These are phyloP conservation scores for Fregetta grallaria DNA, from an alignment of 2,113 vertebrate species.

Conservation along the genomic window DNA sequence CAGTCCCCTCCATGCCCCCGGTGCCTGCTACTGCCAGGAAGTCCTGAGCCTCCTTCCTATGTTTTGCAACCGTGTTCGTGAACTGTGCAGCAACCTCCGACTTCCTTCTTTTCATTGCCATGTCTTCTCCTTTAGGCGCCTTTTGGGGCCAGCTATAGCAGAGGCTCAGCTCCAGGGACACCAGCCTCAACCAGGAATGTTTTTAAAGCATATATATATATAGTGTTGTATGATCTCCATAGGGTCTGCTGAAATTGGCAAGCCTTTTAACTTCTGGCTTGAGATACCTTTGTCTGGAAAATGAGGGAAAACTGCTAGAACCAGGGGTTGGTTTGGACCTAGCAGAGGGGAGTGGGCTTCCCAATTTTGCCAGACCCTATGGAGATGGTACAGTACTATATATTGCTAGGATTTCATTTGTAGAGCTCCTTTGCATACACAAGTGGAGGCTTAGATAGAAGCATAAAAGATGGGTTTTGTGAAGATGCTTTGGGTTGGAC, in stretches of 20 bases:
- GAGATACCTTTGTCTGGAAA: not conserved
- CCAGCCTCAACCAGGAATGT: not conserved
- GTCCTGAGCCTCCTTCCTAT: not conserved
- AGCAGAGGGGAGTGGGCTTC: not conserved
- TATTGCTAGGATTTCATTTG: not conserved
- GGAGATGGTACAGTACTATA: not conserved
- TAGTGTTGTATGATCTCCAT: not conserved
- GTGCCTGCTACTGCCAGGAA: not conserved
- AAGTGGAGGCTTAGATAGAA: not conserved
- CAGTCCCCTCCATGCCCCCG: accelerated
- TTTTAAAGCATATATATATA: not conserved
- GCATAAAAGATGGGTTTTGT: not conserved
- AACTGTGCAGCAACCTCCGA: not conserved
- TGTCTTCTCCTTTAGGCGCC: not conserved
- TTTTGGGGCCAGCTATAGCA: not conserved
- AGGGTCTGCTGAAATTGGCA: not conserved
- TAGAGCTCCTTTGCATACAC: not conserved
- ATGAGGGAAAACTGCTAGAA: not conserved
- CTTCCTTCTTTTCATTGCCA: constrained; percentile 18
- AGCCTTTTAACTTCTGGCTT: not conserved
- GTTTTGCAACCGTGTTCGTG: not conserved
- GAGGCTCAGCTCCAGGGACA: not conserved
- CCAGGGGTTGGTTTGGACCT: not conserved
- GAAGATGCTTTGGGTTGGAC: not conserved
- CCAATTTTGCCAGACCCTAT: not conserved